phyloP scores from a whole-genome alignment of 2,113 vertebrate species.

The Ciconia boyciana region DNA sequence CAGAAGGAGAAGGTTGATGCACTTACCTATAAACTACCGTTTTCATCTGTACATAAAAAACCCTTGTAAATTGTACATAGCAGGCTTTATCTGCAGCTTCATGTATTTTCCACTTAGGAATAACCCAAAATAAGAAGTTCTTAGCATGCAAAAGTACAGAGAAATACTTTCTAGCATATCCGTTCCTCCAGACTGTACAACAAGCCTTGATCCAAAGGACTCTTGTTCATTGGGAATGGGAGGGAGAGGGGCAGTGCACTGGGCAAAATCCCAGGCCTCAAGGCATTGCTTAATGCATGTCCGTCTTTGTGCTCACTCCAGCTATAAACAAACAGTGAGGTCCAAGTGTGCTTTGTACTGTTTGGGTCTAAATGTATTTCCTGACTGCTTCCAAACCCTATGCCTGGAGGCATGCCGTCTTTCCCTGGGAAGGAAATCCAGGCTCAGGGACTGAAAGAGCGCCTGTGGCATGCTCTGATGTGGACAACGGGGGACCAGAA shows the following conservation, averaged over 20 bases:
- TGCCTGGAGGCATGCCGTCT: not conserved
- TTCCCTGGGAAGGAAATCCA: not conserved
- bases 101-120: not conserved
- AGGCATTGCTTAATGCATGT: not conserved
- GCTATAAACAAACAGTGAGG: not conserved
- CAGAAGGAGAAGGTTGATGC: not conserved
- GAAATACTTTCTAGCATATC: not conserved
- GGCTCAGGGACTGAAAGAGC: not conserved
- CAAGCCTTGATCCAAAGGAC: not conserved
- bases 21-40: not conserved
- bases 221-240: not conserved
- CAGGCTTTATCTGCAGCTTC: not conserved
- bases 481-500: not conserved
- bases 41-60: not conserved
- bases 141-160: not conserved
- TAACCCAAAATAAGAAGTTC: not conserved
- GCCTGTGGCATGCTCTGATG: not conserved
- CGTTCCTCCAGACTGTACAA: not conserved
- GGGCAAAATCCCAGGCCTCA: not conserved
- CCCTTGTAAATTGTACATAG: fast-evolving
- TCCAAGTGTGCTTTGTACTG: not conserved
- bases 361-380: not conserved
- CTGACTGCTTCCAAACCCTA: not conserved
- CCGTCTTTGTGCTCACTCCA: not conserved
- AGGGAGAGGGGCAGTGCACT: not conserved